Base-by-base conservation (phyloP, 2,797 vertebrate genomes). In the Odontamblyopus lacepedii region DNA sequence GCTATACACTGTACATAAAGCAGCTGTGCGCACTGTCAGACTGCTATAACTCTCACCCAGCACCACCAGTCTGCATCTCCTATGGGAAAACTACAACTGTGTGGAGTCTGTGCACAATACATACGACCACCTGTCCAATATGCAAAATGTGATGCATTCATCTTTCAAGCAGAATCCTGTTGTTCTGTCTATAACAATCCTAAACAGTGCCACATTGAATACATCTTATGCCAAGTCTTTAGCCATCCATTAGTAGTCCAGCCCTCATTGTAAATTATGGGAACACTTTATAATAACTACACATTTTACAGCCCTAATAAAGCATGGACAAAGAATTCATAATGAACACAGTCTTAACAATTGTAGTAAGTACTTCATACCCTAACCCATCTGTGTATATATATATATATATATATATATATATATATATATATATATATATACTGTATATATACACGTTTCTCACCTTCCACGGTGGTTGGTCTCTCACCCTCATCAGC, bases 21-120 rank as follows among this genome's bases (percentile, higher is more conserved):
- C 88, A 89, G 83, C 85, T 88, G 85, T 76, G 73, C 70, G 73
- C 69, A 35, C 71, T 83, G 83, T 83, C 84, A 83, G 83, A 89
- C 87, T 63, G 76, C 74, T 65, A 71, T 84, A 77, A 80, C 76
- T 85, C 77, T 81, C 76, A 61, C 77, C 69, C 73, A 72, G 65
- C 71, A 79, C 72, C 67, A 63, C 12, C 35, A 67, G 71, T 69
- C 62, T 15, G 60, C 67, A 67, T 61, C 70, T 72, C 62, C 67
- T 6, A 38, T 60, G 30, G 26, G 41, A 65, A 66, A 61, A 79
- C 63, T 18, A 63, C 69, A 12, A 19, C 63, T 50, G 59, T 30
- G 2, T 55, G 30, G 32, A 74, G 65, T 27, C 30, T 6, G 57
- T 29, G 27, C 57, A 16, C 57, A 60, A 48, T 60, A 15, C 26